Conservation (phyloP, 2,797 vertebrate species). For the Sebastes trivittatus region DNA sequence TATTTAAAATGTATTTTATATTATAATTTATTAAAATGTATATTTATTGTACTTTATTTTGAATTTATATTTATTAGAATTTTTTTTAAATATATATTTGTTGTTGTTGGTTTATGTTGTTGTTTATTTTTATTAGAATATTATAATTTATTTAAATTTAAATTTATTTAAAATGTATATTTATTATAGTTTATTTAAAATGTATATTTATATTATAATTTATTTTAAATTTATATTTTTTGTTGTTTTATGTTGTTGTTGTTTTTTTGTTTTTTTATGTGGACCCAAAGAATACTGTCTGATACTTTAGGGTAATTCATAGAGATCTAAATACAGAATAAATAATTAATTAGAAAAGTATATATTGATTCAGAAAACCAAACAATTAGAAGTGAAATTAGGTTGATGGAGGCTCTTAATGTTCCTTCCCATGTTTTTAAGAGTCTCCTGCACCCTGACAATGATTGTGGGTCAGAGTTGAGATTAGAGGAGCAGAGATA, state of each 20-base stretch:
- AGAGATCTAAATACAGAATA: too few species aligned
- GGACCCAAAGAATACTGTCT: too few species aligned
- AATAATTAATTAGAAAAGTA: background rate
- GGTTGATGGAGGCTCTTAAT: background rate
- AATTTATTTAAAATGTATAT: too few species aligned
- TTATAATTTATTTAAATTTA: too few species aligned
- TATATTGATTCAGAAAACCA: background rate
- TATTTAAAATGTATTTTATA: too few species aligned
- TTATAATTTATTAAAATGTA: too few species aligned
- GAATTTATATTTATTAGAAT: background rate
- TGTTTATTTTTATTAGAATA: too few species aligned
- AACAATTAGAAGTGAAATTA: background rate
- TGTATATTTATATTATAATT: background rate
- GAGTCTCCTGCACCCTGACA: background rate
- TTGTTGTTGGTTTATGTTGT: too few species aligned
- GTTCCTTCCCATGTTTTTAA: background rate
- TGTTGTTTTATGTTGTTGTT: background rate
- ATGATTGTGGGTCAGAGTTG: slow-evolving; percentile 50
- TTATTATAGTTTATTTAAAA: too few species aligned
- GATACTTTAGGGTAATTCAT: too few species aligned
- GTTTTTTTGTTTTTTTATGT: background rate
- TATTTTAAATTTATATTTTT: background rate
- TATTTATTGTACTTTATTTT: too few species aligned
- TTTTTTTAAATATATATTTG: too few species aligned
- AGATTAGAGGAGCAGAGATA: slow-evolving; percentile 49